phyloP scores from a whole-genome alignment of 2,888 invertebrate species.

The Athalia rosae region DNA sequence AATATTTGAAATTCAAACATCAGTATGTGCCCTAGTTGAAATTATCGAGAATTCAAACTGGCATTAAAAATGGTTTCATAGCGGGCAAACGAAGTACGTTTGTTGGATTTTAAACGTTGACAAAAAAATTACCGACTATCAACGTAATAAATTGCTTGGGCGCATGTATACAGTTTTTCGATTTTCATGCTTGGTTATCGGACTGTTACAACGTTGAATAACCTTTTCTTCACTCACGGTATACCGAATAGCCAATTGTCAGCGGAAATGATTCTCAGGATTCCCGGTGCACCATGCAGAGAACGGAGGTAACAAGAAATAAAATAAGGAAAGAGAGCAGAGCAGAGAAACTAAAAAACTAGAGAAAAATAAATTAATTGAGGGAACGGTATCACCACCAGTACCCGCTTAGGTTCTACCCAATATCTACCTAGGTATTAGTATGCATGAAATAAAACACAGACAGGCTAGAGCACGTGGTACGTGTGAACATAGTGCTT shows the following conservation, averaged over 20 bases:
- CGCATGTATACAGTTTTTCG: neutral
- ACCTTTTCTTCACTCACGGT: neutral
- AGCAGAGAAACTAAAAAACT: slow-evolving; percentile 43
- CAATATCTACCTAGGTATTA: neutral
- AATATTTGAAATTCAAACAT: slow-evolving; percentile 16
- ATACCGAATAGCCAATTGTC: neutral
- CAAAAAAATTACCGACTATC: neutral
- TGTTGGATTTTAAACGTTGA: neutral
- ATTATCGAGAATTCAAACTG: neutral
- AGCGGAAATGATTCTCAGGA: neutral
- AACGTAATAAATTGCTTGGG: neutral
- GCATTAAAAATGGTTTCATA: neutral
- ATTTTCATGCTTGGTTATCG: slow-evolving; percentile 29
- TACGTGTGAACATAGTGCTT: neutral
- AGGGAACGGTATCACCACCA: neutral
- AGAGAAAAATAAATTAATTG: slow-evolving; percentile 12
- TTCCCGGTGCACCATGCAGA: neutral
- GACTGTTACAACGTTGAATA: slow-evolving; percentile 24
- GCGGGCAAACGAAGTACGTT: neutral
- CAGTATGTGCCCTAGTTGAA: neutral
- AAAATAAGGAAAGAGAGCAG: neutral
- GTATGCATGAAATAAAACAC: neutral
- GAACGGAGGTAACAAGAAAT: neutral
- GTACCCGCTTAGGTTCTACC: no score
- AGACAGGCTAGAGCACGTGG: no score